Evolutionary conservation across 2,113 vertebrate genomes (phyloP).

Genomic region (Crotalus helleri): DNA sequence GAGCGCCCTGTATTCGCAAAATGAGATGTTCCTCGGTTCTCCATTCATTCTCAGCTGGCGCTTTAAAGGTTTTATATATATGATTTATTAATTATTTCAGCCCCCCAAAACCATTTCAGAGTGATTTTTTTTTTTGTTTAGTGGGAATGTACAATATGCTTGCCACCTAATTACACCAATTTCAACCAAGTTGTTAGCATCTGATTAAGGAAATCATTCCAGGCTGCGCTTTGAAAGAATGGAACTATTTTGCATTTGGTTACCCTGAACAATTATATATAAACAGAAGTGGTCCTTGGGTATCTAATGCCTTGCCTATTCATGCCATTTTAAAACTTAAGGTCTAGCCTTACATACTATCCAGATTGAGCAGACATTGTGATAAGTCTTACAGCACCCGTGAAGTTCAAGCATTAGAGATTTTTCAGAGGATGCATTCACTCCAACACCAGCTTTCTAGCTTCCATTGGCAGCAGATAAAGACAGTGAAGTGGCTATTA

Average conservation of each 20-base stretch:
- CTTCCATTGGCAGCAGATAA: slow-evolving; percentile 24
- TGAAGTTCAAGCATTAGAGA: background rate
- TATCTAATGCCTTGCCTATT: background rate
- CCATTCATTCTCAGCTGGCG: slow-evolving; percentile 17
- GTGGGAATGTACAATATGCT: slow-evolving; percentile 37
- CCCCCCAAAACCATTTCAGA: slow-evolving; percentile 32
- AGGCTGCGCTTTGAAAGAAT: slow-evolving; percentile 30
- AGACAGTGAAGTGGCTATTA: slow-evolving; percentile 22
- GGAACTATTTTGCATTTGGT: background rate
- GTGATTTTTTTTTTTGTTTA: slow-evolving; percentile 43
- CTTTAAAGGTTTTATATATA: background rate
- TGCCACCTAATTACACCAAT: slow-evolving; percentile 42
- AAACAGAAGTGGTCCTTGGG: background rate
- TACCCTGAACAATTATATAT: background rate
- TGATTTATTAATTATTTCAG: slow-evolving; percentile 59
- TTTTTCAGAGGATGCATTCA: background rate
- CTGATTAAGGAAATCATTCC: slow-evolving; percentile 34
- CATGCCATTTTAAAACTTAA: background rate
- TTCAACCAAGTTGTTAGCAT: slow-evolving; percentile 41
- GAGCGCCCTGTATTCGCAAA: slow-evolving; percentile 53
- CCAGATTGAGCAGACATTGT: background rate
- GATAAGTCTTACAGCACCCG: background rate
- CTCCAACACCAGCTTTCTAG: background rate
- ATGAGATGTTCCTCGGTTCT: slow-evolving; percentile 42
- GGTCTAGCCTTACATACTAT: background rate